These are phyloP conservation scores for Ichneumon xanthorius DNA, from an alignment of 2,888 invertebrate species.

Conservation along the genomic window DNA sequence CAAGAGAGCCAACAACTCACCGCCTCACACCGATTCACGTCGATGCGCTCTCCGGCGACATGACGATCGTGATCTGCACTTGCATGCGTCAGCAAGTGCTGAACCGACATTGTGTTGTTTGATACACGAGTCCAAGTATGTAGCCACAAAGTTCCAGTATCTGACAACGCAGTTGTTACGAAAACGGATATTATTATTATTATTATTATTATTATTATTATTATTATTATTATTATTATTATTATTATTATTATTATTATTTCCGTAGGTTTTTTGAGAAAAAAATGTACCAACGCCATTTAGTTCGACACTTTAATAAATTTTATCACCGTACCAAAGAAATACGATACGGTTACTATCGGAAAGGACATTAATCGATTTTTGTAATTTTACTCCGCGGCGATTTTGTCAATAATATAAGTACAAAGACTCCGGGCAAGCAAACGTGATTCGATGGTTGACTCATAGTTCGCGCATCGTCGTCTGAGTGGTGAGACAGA, in stretches of 20 bases:
- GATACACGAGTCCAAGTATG: constrained; percentile 1
- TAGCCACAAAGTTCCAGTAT: neutral
- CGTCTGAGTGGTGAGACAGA: constrained; percentile 38
- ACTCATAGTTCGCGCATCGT: constrained; percentile 24
- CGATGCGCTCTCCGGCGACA: constrained; percentile 49
- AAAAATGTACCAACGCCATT: no score
- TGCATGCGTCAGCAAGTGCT: constrained; percentile 30
- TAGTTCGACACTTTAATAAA: neutral
- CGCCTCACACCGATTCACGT: constrained; percentile 45
- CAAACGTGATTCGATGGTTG: constrained; percentile 24
- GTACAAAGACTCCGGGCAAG: neutral
- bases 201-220: no score
- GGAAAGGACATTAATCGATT: neutral
- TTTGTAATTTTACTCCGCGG: neutral
- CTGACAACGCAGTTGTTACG: neutral
- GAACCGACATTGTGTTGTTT: constrained; percentile 18
- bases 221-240: no score
- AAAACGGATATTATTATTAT: neutral
- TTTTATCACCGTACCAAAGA: neutral
- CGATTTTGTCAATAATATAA: neutral
- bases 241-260: no score
- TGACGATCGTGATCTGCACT: constrained; percentile 47
- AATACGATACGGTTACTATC: neutral
- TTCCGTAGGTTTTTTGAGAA: no score
- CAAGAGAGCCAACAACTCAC: constrained; percentile 8